These are phyloP conservation scores for Lepidurus arcticus DNA, from an alignment of 1,140 invertebrate genomes.

Conservation along the genomic window DNA sequence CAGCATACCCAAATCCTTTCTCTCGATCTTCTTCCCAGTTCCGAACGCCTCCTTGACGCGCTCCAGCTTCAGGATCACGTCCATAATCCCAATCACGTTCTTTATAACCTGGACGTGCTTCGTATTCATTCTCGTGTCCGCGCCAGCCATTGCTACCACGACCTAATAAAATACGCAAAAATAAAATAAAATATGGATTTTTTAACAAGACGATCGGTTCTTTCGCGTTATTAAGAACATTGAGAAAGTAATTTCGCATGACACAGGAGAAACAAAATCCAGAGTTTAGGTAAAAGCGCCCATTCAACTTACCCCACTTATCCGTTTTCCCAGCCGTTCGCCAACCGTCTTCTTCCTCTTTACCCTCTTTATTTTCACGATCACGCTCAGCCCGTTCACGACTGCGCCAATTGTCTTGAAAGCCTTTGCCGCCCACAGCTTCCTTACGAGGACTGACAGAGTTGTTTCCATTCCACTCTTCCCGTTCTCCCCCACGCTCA, in stretches of 20 bases:
- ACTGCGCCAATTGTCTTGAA: slow-evolving; percentile 40
- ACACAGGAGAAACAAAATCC: too few species aligned
- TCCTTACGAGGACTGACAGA: slow-evolving; percentile 40
- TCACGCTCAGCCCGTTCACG: slow-evolving; percentile 41
- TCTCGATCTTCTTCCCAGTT: slow-evolving; percentile 20
- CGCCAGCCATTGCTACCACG: slow-evolving; percentile 51
- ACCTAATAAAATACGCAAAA: background rate
- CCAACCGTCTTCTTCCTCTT: slow-evolving; percentile 57
- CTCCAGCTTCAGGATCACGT: slow-evolving; percentile 21
- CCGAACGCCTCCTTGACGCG: background rate
- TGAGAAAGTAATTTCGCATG: background rate
- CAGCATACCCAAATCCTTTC: background rate
- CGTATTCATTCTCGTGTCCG: slow-evolving; percentile 49
- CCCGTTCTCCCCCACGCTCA: slow-evolving; percentile 54
- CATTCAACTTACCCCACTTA: slow-evolving; percentile 50
- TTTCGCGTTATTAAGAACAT: background rate
- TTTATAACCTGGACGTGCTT: slow-evolving; percentile 17
- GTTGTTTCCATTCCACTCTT: slow-evolving; percentile 39
- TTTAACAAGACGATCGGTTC: background rate
- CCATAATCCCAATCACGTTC: slow-evolving; percentile 31
- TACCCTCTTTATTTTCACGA: slow-evolving; percentile 55
- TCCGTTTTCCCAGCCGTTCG: slow-evolving; percentile 46
- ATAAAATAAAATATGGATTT: background rate
- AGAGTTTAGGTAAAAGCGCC: too few species aligned
- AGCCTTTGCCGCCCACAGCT: slow-evolving; percentile 50